Evolutionary conservation across 2,113 vertebrate genomes (phyloP), one percentile per base, ranked within the genome.

Genomic region (Thomomys bottae): DNA sequence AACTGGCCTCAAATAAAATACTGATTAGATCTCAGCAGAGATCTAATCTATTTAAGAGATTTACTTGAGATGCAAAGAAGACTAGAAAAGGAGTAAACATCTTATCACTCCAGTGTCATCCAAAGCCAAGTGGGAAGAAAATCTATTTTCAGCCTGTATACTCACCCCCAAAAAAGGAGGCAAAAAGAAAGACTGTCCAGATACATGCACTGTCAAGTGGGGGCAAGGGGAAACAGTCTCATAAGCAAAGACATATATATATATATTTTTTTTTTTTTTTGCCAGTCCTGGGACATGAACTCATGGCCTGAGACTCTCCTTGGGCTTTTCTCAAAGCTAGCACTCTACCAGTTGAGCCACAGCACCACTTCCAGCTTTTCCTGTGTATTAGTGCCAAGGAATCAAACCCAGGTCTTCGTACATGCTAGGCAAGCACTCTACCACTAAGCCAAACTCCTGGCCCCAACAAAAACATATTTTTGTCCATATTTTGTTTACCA

Each of bases 1-100:
- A 93, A 88, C 49, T 79, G 76, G 76, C 5, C 71, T 82, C 75
- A 70, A 81, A 84, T 91, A 91, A 94, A 94, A 76, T 57, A n/a
- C n/a, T 82, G 83, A 85, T 73, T 88, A 90, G 61, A 90, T 79
- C 42, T 88, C 83, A 81, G 42, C 18, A 89, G 42, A n/a, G n/a
- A n/a, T n/a, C n/a, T n/a, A n/a, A n/a, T n/a, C n/a, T n/a, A n/a
- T n/a, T n/a, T n/a, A n/a, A n/a, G n/a, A n/a, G n/a, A n/a, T 45
- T 95, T 86, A 94, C 87, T 76, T 87, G 79, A 85, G 79, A 66
- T 30, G 12, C 6, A 63, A 84, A 67, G 30, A 49, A 77, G 30
- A 34, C 36, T 66, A 67, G 40, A 87, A 88, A 81, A 75, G 49
- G 34, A 84, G 14, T 80, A 64, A 77, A 66, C 17, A 34, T 68